A percentile compares a stretch with the other conserved stretches of the same genome.
These are phyloP conservation scores for Disparrhopalites patrizii DNA, from an alignment of 2,888 invertebrate genomes.

Conservation along the genomic window DNA sequence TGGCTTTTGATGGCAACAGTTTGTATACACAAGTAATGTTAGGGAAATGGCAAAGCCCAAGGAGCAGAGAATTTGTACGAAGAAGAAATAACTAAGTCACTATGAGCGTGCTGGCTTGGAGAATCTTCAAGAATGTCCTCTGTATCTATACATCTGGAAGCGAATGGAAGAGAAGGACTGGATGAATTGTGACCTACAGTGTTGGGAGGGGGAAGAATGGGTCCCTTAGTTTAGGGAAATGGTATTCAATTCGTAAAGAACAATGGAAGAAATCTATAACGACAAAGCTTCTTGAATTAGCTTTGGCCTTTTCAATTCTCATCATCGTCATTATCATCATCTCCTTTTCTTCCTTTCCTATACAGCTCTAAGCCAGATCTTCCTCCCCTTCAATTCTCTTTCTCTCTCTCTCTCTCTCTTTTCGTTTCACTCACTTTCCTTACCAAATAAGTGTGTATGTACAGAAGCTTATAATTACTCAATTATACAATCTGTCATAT, in stretches of 20 bases:
- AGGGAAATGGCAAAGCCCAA: no score
- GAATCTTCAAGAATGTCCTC: slow-evolving; percentile 12
- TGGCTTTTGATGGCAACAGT: no score
- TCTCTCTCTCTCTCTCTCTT: not conserved
- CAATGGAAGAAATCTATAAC: slow-evolving; percentile 32
- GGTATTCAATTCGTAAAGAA: slow-evolving; percentile 34
- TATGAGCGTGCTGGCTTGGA: not conserved
- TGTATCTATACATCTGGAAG: not conserved
- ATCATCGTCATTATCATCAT: no score
- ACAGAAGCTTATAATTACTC: no score
- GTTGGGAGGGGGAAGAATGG: slow-evolving; percentile 12
- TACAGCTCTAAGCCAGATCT: no score
- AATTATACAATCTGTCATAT: no score
- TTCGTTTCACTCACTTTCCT: no score
- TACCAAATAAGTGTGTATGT: no score
- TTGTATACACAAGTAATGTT: no score
- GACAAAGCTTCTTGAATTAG: slow-evolving; percentile 37
- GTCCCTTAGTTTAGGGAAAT: slow-evolving; percentile 16
- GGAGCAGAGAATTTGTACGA: no score
- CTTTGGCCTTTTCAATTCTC: slow-evolving; percentile 26
- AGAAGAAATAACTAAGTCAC: no score
- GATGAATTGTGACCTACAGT: slow-evolving; percentile 23
- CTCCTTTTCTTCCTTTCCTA: slow-evolving; percentile 19
- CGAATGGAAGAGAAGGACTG: slow-evolving; percentile 9
- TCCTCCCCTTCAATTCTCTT: no score